Base-by-base conservation (phyloP, 2,888 invertebrate genomes). In the Coleophora flavipennella region DNA sequence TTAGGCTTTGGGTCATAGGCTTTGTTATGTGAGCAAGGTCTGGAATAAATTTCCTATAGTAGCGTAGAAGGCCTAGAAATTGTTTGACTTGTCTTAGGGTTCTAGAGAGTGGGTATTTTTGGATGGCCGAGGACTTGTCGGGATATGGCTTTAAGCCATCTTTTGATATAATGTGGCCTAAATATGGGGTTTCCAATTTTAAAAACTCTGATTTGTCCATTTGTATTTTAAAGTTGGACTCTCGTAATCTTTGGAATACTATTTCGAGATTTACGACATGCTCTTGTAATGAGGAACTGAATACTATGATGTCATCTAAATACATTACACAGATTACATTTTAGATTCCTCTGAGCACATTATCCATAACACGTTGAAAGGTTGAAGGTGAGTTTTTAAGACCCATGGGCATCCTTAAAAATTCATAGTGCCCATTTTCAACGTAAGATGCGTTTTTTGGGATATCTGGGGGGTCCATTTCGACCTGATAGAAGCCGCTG, bases 231-330 rank as follows among this genome's bases (percentile, higher is more conserved):
- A 57, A 55, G 27, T 54, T 55, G 0, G 48, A 46, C 6, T 53
- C 49, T 1, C 49, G 12, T 0, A 53, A 34, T 44, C 46, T 40
- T 9, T 48, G 4, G 13, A 59, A 56, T 0, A 59, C 53, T 26
- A 46, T 49, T 31, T 45, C 40, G 1, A 57, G 12, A 28, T 56
- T 53, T 2, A 40, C 14, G 2, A 54, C 45, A 31, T 57, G 55
- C 39, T 57, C 56, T 29, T 59, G 53, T 0, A 57, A 39, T 0
- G 51, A 50, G 1, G 49, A 51, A 10, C 46, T 49, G 25, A 49
- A 57, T 1, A 62, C 48, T 6, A 65, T 45, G 1, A 64, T 57
- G 32, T 65, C 64, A 35, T 63, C 62, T 0, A 62, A 14, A 33
- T 63, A 64, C 1, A 55, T 6, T 3, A 20, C 20, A 20, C 20